Base-by-base conservation (phyloP, 2,113 vertebrate species). In the Nothoprocta pentlandii region DNA sequence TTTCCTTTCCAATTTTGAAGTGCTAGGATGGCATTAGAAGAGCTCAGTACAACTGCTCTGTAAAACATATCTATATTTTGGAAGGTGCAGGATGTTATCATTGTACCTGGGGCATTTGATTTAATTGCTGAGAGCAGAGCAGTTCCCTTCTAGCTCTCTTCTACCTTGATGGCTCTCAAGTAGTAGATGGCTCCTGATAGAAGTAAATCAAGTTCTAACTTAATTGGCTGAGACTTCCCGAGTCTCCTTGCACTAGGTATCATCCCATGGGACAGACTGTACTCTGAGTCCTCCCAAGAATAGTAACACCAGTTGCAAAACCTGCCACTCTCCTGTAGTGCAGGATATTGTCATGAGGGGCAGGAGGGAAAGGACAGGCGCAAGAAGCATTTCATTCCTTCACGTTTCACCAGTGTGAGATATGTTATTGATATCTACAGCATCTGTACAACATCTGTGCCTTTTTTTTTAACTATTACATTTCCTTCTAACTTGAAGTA, bases 301-400 rank as follows among this genome's bases (percentile, higher is more conserved):
- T 77, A 96, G 92, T 71, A 94, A 89, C 90, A 68, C 2, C 90
- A 83, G 61, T 90, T 92, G 92, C 69, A 92, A 47, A 75, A 39
- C 54, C 61, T 46, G 14, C 25, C 42, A 32, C 34, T 58, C 56
- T 59, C 10, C 49, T 64, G 20, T 34, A 22, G 71, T 21, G 36
- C 30, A 47, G 80, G 61, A 67, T 88, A 1, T 64, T 89, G 76
- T 96, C 86, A 86, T 54, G 34, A 71, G 64, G 90, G 80, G 46
- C 61, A 9, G 10, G 73, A 95, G 88, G 42, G 73, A 70, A 19
- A 81, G 83, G 56, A 9, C 28, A 76, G 34, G 88, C 22, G 0
- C 63, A 42, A 90, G 66, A 89, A 71, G 42, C 66, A 44, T 64
- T 71, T 68, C 66, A 84, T 88, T 84, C 73, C 83, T 81, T 79